Conservation (phyloP, 2,797 vertebrate species). For the Myotis findleyi region DNA sequence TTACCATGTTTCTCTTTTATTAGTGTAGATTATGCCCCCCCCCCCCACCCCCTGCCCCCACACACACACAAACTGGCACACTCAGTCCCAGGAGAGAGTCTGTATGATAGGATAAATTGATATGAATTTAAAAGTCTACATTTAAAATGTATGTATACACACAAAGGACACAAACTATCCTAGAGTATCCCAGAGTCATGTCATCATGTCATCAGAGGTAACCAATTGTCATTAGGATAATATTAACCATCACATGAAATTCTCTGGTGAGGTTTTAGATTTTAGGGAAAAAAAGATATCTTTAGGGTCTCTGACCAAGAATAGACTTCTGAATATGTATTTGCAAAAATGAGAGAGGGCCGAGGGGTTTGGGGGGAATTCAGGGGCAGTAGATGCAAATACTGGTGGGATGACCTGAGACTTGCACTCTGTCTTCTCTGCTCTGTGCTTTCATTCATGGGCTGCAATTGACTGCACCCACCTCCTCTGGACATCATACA, state of each 20-base stretch:
- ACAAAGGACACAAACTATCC: background rate
- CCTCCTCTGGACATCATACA: background rate
- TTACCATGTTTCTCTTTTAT: too few species aligned
- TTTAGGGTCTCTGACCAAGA: background rate
- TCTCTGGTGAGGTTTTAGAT: background rate
- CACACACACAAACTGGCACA: background rate
- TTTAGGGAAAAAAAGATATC: background rate
- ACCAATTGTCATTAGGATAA: background rate
- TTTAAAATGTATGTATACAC: background rate
- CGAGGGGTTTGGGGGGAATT: rapidly evolving
- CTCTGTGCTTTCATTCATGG: background rate
- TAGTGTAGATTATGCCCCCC: too few species aligned
- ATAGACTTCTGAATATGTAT: background rate
- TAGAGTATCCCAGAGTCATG: background rate
- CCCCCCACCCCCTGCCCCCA: too few species aligned
- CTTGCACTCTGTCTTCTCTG: background rate
- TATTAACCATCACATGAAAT: background rate
- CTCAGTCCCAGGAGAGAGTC: background rate
- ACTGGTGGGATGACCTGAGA: background rate
- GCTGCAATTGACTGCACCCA: background rate
- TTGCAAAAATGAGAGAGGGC: background rate
- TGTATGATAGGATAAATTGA: background rate
- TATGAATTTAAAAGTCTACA: background rate
- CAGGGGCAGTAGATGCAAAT: background rate
- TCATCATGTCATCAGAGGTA: background rate